Evolutionary conservation across 2,888 invertebrate genomes (phyloP).

Genomic region (Drosophila peninsularis): DNA sequence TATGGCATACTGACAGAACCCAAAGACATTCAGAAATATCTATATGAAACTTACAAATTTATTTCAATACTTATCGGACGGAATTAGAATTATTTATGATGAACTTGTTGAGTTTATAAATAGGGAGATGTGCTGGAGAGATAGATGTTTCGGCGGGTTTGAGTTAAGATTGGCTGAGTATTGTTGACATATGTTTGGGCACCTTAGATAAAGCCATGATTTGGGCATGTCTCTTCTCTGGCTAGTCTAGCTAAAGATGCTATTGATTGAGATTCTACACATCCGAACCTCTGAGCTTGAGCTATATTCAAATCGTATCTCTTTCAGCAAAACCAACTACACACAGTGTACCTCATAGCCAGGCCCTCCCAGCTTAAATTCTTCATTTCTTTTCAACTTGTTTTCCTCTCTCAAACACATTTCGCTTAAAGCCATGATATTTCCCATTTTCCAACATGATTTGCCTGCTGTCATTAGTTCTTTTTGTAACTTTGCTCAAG

Average conservation of each 20-base stretch:
- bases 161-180: no score
- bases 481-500: slow-evolving; percentile 19
- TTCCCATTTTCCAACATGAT: slow-evolving; percentile 19
- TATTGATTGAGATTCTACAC: no score
- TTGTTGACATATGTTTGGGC: no score
- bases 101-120: not conserved
- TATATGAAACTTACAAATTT: not conserved
- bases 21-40: slow-evolving; percentile 5
- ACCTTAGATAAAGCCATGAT: no score
- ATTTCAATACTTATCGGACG: slow-evolving; percentile 13
- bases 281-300: no score
- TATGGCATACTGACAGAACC: not conserved
- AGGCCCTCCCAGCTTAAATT: not conserved
- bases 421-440: slow-evolving; percentile 4
- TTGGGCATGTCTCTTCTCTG: no score
- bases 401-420: not conserved
- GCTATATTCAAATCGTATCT: no score
- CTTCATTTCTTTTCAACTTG: not conserved
- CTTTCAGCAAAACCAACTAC: not conserved
- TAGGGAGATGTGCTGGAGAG: not conserved
- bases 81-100: not conserved
- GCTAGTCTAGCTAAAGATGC: no score
- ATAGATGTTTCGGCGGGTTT: no score
- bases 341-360: not conserved
- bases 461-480: slow-evolving; percentile 11